Evolutionary conservation across 2,888 invertebrate species (phyloP).

Genomic region (Actias luna): DNA sequence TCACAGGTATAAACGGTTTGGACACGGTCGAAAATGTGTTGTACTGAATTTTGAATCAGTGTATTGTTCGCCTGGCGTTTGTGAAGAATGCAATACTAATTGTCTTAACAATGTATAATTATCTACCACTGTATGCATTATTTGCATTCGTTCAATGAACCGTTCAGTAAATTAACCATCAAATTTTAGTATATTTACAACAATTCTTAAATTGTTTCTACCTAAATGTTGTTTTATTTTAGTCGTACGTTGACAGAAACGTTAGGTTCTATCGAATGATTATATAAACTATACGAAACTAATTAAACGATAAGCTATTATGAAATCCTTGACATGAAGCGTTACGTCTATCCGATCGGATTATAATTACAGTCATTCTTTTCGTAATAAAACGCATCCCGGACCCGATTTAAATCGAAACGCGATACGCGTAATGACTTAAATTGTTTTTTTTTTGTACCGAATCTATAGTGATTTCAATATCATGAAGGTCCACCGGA

Average conservation of each 20-base stretch:
- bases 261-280: not conserved
- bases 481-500: not conserved
- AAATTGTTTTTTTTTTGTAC: conserved; percentile 13
- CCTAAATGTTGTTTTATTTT: conserved; percentile 3
- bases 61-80: not conserved
- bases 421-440: not conserved
- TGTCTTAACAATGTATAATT: conserved; percentile 20
- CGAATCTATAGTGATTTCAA: not conserved
- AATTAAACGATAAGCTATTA: conserved; percentile 21
- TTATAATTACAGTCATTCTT: conserved; percentile 27
- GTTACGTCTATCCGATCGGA: not conserved
- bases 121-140: conserved; percentile 18
- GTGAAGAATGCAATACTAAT: conserved; percentile 2
- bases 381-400: conserved; percentile 28
- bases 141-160: not conserved
- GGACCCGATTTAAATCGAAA: not conserved
- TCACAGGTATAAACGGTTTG: not conserved
- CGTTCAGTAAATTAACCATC: not conserved
- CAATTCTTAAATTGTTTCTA: not conserved
- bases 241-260: not conserved
- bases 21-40: not conserved
- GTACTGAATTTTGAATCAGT: not conserved
- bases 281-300: not conserved
- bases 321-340: conserved; percentile 32
- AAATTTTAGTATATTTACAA: not conserved